Conservation (phyloP, 2,113 vertebrate genomes). For the Gasterosteus nipponicus region DNA sequence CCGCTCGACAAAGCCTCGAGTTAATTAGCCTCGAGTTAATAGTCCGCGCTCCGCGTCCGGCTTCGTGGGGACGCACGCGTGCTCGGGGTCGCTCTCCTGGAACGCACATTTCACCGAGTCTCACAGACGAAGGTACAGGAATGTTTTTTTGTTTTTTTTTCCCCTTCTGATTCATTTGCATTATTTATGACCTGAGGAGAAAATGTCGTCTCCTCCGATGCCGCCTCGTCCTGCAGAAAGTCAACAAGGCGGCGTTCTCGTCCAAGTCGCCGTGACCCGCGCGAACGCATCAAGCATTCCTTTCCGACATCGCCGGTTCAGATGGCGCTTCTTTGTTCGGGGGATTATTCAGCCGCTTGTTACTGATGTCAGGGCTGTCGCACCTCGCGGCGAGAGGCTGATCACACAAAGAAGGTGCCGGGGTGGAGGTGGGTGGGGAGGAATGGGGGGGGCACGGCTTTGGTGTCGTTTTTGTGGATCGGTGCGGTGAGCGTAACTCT, state of each 20-base stretch:
- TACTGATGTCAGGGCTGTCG: slow-evolving; percentile 38
- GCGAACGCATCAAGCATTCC: neutral
- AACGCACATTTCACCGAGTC: slow-evolving; percentile 35
- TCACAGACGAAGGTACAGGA: slow-evolving; percentile 39
- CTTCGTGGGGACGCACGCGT: slow-evolving; percentile 32
- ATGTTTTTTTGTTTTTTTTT: slow-evolving; percentile 14
- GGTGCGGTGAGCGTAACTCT: slow-evolving; percentile 39
- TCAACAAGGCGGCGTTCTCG: slow-evolving; percentile 2
- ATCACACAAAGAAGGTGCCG: slow-evolving; percentile 49
- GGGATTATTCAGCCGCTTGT: slow-evolving; percentile 34
- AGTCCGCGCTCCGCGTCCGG: neutral
- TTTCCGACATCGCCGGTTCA: neutral
- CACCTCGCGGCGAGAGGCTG: slow-evolving; percentile 43
- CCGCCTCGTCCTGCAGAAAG: neutral
- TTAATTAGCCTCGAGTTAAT: slow-evolving; percentile 32
- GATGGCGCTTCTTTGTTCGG: slow-evolving; percentile 41
- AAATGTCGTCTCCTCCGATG: slow-evolving; percentile 28
- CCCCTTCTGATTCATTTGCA: slow-evolving; percentile 8
- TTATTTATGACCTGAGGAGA: slow-evolving; percentile 41
- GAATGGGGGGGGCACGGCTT: slow-evolving; percentile 20
- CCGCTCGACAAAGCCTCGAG: slow-evolving; percentile 27
- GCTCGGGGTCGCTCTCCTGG: slow-evolving; percentile 3
- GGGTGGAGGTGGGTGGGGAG: neutral
- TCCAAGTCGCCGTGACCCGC: slow-evolving; percentile 9
- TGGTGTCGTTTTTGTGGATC: slow-evolving; percentile 49